phyloP scores from a whole-genome alignment of 1,140 invertebrate species.

The Diuraphis noxia region DNA sequence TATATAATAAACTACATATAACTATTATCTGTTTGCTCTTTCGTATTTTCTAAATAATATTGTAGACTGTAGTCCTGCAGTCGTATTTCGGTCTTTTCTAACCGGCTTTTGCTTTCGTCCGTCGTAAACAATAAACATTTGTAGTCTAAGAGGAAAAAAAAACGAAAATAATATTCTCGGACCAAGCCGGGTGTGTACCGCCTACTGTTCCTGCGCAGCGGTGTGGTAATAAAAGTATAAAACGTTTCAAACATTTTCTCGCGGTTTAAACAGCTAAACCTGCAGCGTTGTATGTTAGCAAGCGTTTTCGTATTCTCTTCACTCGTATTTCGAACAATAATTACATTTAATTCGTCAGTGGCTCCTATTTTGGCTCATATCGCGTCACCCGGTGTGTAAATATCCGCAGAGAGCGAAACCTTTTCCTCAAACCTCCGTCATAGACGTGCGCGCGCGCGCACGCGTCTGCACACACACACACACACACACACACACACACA shows the following conservation, averaged over 20 bases:
- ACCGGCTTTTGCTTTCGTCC: slow-evolving; percentile 40
- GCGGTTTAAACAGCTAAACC: background rate
- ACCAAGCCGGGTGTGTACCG: background rate
- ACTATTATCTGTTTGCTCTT: background rate
- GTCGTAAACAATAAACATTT: slow-evolving; percentile 34
- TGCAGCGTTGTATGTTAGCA: background rate
- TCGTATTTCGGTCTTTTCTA: background rate
- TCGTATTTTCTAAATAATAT: background rate
- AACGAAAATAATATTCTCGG: background rate
- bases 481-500: background rate
- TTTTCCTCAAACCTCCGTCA: background rate
- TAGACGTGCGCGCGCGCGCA: background rate
- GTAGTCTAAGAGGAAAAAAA: background rate
- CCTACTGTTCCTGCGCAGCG: background rate
- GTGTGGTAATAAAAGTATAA: background rate
- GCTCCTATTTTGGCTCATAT: slow-evolving; percentile 35
- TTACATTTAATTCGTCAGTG: background rate
- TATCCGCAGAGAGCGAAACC: slow-evolving; percentile 31
- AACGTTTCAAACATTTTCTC: background rate
- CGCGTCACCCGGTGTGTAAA: slow-evolving; percentile 46
- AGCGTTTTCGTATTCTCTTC: background rate
- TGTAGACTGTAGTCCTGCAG: background rate
- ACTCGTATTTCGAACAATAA: background rate
- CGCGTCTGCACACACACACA: too few species aligned
- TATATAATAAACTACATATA: background rate